Base-by-base conservation (phyloP, 2,113 vertebrate species). In the Synchiropus splendidus region DNA sequence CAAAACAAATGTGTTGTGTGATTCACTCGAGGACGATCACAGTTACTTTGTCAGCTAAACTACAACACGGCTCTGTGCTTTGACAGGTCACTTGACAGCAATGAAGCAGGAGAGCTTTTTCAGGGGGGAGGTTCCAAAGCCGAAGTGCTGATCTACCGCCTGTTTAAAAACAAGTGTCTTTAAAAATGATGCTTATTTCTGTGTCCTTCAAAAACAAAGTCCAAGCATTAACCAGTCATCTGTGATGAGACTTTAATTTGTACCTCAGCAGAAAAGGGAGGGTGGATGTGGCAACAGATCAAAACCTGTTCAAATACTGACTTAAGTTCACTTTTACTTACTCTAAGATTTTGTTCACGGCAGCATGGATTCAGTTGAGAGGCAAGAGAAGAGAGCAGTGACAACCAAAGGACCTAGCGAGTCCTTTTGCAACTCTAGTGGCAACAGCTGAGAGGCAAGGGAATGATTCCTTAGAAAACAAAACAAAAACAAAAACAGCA, bases 391-490 rank as follows among this genome's bases (percentile, higher is more conserved):
- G 35, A 44, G 47, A 43, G 50, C 16, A 38, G 41, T 45, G 54
- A 78, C 58, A 67, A 77, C 54, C 71, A 45, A 53, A 69, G 60
- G 58, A 72, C 48, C 48, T 52, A 58, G 43, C 64, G 2, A 60
- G 53, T 61, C 49, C 59, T 51, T 66, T 63, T 59, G 77, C 47
- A 54, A 60, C 64, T 76, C 68, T 79, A 79, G 78, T 79, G 80
- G 69, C 76, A 77, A 78, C 55, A 61, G 39, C 67, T 86, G 68
- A 79, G 74, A 67, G 83, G 81, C 81, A 67, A 84, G 76, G 85
- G 81, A 89, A 87, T 83, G 88, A 81, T 77, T 83, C 49, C 73
- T 80, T 74, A 47, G 21, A 27, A 8, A 27, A 27, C 8, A 27
- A 65, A 65, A 52, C 53, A 36, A 48, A 81, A 45, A 65, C 61